A percentile compares a stretch with the other conserved stretches of the same genome.
Conservation (phyloP, 2,797 vertebrate genomes). For the Rachycentron canadum region DNA sequence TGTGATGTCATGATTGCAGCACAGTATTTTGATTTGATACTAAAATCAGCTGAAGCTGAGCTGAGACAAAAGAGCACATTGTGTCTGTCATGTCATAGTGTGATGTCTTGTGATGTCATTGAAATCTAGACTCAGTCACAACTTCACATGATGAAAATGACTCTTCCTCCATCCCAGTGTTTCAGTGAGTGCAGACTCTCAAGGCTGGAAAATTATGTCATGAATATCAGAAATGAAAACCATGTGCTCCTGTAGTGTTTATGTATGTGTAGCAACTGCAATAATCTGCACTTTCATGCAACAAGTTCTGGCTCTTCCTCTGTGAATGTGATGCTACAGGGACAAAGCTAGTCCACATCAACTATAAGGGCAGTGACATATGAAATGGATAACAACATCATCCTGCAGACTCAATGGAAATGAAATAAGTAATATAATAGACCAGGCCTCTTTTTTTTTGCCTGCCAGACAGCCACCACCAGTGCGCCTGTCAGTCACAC, state of each 20-base stretch:
- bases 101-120: slow-evolving; percentile 1
- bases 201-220: background rate
- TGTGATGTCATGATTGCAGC: slow-evolving; percentile 57
- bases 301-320: background rate
- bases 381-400: slow-evolving; percentile 8
- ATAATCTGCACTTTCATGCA: background rate
- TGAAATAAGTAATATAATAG: slow-evolving; percentile 12
- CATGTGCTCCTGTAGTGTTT: background rate
- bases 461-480: slow-evolving; percentile 30
- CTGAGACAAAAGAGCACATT: background rate
- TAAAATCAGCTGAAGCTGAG: slow-evolving; percentile 1
- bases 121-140: background rate
- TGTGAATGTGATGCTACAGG: background rate
- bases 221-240: background rate
- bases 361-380: background rate
- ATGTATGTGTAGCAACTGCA: background rate
- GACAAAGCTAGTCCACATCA: background rate
- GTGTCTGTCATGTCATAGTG: background rate
- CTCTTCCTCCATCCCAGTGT: background rate
- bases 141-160: background rate
- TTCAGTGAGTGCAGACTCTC: background rate
- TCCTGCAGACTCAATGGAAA: slow-evolving; percentile 5
- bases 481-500: slow-evolving; percentile 36
- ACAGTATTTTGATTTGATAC: slow-evolving; percentile 24
- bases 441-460: slow-evolving; percentile 16